Evolutionary conservation across 1,140 invertebrate genomes (phyloP).

Genomic region (Drosophila pallidifrons): DNA sequence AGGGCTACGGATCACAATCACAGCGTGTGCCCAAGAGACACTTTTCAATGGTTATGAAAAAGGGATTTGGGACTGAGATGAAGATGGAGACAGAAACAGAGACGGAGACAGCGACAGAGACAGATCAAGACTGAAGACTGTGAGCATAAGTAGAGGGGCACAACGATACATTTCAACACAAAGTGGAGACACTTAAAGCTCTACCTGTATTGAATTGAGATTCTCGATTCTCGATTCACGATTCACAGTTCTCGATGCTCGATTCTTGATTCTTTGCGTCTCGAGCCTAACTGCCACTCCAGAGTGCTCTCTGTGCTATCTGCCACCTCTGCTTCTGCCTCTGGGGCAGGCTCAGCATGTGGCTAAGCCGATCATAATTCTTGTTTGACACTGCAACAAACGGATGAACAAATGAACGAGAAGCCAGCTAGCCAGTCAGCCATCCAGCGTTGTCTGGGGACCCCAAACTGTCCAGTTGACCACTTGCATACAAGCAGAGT

Average conservation of each 20-base stretch:
- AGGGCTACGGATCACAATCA: slow-evolving; percentile 71
- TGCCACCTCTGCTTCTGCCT: slow-evolving; percentile 3
- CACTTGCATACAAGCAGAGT: slow-evolving; percentile 22
- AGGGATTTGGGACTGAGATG: slow-evolving; percentile 22
- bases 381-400: slow-evolving; percentile 84
- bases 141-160: slow-evolving; percentile 48
- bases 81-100: neutral
- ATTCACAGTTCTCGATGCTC: slow-evolving; percentile 32
- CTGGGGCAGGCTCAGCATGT: slow-evolving; percentile 76
- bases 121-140: slow-evolving; percentile 12
- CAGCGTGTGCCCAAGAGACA: slow-evolving; percentile 79
- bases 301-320: slow-evolving; percentile 12
- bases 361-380: slow-evolving; percentile 85
- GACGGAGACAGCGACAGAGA: slow-evolving; percentile 1
- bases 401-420: slow-evolving; percentile 83
- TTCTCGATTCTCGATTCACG: slow-evolving; percentile 43
- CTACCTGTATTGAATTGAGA: slow-evolving; percentile 76
- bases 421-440: slow-evolving; percentile 44
- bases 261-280: slow-evolving; percentile 22
- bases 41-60: slow-evolving; percentile 73
- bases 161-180: slow-evolving; percentile 82
- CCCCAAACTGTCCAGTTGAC: slow-evolving; percentile 37
- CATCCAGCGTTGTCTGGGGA: slow-evolving; percentile 5
- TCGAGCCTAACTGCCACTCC: slow-evolving; percentile 47
- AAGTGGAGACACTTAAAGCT: slow-evolving; percentile 84